These are phyloP conservation scores for Atethmia centrago DNA, from an alignment of 2,888 invertebrate genomes.

Conservation along the genomic window DNA sequence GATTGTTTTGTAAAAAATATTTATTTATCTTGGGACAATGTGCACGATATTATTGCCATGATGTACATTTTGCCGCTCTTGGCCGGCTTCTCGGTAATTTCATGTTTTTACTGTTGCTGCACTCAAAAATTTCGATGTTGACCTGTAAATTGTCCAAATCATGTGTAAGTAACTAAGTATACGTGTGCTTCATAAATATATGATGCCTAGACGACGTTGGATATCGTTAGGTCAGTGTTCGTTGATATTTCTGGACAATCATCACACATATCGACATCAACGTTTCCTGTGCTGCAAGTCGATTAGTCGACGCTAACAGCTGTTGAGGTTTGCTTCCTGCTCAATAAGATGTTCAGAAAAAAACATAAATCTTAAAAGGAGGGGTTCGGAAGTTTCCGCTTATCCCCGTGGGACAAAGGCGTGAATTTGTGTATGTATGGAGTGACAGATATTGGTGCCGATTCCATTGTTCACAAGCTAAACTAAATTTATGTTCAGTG, in stretches of 20 bases:
- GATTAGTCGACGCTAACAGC: neutral
- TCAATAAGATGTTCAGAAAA: neutral
- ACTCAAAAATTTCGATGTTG: slow-evolving; percentile 49
- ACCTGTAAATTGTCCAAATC: slow-evolving; percentile 18
- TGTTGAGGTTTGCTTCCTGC: neutral
- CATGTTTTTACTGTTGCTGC: slow-evolving; percentile 67
- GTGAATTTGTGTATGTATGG: neutral
- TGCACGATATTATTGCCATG: slow-evolving; percentile 50
- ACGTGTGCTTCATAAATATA: neutral
- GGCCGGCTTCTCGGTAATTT: slow-evolving; percentile 70
- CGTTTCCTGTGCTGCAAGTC: neutral
- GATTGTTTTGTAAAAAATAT: slow-evolving; percentile 16
- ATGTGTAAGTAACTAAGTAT: slow-evolving; percentile 34
- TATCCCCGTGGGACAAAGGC: neutral
- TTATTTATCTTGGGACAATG: slow-evolving; percentile 35
- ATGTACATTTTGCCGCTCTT: slow-evolving; percentile 78
- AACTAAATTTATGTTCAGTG: no score
- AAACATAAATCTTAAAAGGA: slow-evolving; percentile 1
- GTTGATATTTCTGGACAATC: neutral
- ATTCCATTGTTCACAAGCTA: no score
- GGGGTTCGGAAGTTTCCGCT: neutral
- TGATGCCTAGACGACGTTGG: neutral
- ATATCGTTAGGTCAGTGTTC: neutral
- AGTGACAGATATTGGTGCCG: no score
- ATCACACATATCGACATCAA: neutral